Conservation (phyloP, 2,797 vertebrate genomes). For the Sebastes nivosus region DNA sequence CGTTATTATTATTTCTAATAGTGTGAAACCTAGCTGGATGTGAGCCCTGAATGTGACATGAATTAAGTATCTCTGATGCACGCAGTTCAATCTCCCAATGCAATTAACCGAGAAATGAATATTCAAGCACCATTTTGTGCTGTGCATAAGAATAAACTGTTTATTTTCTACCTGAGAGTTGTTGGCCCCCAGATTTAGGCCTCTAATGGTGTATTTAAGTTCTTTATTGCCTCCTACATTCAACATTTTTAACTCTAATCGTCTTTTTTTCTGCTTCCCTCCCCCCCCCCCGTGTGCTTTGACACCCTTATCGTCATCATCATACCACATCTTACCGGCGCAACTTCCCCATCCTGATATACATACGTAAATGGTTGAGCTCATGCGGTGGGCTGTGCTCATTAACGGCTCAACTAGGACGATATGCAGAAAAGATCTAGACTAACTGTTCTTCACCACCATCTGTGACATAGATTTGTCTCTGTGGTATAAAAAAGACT, state of each 20-base stretch:
- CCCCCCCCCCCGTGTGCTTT: not conserved
- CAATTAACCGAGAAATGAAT: conserved; percentile 53
- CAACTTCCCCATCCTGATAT: not conserved
- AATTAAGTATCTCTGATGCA: conserved; percentile 20
- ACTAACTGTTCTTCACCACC: not conserved
- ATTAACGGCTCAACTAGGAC: conserved; percentile 31
- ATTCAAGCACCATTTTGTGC: conserved; percentile 31
- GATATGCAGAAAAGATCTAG: not conserved
- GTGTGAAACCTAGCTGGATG: not conserved
- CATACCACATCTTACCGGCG: not conserved
- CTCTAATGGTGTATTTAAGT: conserved; percentile 41
- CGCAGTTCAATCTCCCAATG: conserved; percentile 17
- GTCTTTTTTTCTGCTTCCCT: not conserved
- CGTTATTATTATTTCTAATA: not conserved
- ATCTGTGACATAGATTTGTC: conserved; percentile 27
- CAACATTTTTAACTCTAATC: conserved; percentile 42
- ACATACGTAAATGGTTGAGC: not conserved
- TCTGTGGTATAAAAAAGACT: conserved; percentile 22
- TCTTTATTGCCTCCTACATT: conserved; percentile 15
- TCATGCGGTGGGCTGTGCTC: conserved; percentile 8
- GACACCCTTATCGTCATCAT: not conserved
- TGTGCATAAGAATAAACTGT: conserved; percentile 32
- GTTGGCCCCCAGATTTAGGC: conserved; percentile 23
- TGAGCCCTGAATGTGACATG: conserved; percentile 13
- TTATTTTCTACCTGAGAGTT: conserved; percentile 43